Evolutionary conservation across 2,888 invertebrate genomes (phyloP).

Genomic region (Tenthredo scrophulariae): DNA sequence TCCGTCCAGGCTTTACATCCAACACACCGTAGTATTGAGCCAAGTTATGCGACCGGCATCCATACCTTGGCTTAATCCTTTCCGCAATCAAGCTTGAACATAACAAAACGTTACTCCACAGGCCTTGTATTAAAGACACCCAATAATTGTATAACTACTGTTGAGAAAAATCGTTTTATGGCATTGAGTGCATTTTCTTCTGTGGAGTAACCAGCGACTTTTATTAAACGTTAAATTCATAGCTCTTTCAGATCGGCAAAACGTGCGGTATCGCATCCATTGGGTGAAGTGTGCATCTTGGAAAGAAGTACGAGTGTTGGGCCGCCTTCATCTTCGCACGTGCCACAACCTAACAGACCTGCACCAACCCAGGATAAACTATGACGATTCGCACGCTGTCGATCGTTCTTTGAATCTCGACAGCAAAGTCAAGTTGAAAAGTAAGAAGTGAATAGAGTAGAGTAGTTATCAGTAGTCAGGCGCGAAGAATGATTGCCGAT

Average conservation of each 20-base stretch:
- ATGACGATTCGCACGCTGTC: constrained; percentile 76
- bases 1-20: constrained; percentile 24
- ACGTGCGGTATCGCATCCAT: constrained; percentile 78
- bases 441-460: background rate
- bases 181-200: background rate
- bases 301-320: constrained; percentile 75
- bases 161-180: background rate
- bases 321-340: constrained; percentile 66
- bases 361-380: constrained; percentile 70
- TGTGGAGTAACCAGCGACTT: constrained; percentile 13
- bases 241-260: constrained; percentile 78
- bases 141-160: background rate
- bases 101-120: constrained; percentile 40
- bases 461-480: background rate
- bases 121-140: background rate
- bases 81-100: constrained; percentile 17
- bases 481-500: constrained; percentile 12
- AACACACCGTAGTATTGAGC: constrained; percentile 11
- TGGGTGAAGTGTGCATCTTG: constrained; percentile 68
- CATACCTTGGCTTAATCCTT: constrained; percentile 13
- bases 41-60: background rate
- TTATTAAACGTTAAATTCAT: constrained; percentile 32
- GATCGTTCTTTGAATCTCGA: constrained; percentile 75
- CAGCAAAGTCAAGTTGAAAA: constrained; percentile 62
- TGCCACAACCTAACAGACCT: constrained; percentile 62